Base-by-base conservation (phyloP, 2,888 invertebrate genomes). In the Marronus borbonicus region DNA sequence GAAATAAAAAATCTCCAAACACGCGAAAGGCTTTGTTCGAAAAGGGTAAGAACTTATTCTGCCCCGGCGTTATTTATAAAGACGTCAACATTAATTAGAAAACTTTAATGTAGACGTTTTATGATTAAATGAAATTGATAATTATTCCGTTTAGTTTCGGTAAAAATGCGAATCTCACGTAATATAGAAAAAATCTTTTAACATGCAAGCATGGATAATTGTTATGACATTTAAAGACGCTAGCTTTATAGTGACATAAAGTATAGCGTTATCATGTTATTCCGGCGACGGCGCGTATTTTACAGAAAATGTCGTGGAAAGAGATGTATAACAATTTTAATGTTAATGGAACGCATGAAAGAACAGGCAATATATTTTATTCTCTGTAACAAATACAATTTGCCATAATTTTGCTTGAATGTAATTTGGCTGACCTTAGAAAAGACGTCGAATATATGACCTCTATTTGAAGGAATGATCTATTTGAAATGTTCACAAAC, bases 1-100 rank as follows among this genome's bases (percentile, higher is more conserved):
- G 39, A 74, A 58, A 74, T 44, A 44, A 74, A 74, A n/a, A 74
- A 74, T 60, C 49, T 70, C 44, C 20, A 60, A 74, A 62, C 60
- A 74, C 60, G 60, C 72, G 72, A 74, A 74, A 60, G 28, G 62
- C 24, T 74, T 74, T 74, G 17, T 55, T 70, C 31, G 12, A 36
- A 60, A 44, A 60, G 39, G 60, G 72, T 44, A 24, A 20, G 39
- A 49, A 49, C 39, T 44, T 58, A 58, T 74, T 60, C 44, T 3
- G 7, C 20, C 55, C 8, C 4, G 36, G 44, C 24, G n/a, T 74
- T 60, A 60, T 39, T 58, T 36, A 60, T 44, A 74, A 44, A 14
- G 14, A 74, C 62, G 31, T 31, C 28, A 31, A 10, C 14, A 24
- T 28, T 62, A 24, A 62, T 62, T 62, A 28, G 28, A 28, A 62